A percentile compares a stretch with the other conserved stretches of the same genome.
These are phyloP conservation scores for Goniozus legneri DNA, from an alignment of 1,140 invertebrate species.

Conservation along the genomic window DNA sequence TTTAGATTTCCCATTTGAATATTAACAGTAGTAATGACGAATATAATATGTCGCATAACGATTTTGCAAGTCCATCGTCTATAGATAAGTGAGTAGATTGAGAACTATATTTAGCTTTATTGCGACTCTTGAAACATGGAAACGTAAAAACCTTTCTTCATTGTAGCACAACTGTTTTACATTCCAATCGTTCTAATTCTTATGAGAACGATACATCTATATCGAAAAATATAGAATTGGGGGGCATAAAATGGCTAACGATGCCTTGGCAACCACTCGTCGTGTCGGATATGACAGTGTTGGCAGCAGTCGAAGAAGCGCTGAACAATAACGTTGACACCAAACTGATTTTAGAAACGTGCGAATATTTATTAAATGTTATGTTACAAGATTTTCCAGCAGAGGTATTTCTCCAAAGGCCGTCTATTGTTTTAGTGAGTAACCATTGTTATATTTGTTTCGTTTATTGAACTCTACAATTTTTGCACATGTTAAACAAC, in stretches of 20 bases:
- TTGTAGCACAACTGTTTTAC: too few relatives aligned
- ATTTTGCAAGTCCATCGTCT: constrained; percentile 9
- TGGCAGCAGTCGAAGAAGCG: constrained; percentile 57
- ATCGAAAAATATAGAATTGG: constrained; percentile 24
- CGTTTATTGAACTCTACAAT: constrained; percentile 2
- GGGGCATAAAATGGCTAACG: constrained; percentile 53
- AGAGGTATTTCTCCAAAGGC: constrained; percentile 67
- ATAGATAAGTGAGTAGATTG: constrained; percentile 23
- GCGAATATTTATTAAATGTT: constrained; percentile 64
- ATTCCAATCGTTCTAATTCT: too few relatives aligned
- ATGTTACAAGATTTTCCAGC: constrained; percentile 67
- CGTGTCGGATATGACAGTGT: constrained; percentile 55
- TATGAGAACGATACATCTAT: constrained; percentile 20
- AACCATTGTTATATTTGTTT: background rate
- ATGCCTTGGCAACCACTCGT: constrained; percentile 60
- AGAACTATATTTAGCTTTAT: too few relatives aligned
- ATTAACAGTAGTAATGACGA: background rate
- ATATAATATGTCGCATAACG: constrained; percentile 1
- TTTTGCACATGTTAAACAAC: background rate
- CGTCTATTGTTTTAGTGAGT: constrained; percentile 59
- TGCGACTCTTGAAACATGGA: too few relatives aligned
- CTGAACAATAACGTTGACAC: constrained; percentile 41
- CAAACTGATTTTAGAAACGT: constrained; percentile 53
- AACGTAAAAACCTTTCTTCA: too few relatives aligned
- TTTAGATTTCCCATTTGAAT: constrained; percentile 3